Base-by-base conservation (phyloP, 1,140 invertebrate genomes). In the Protaetia brevitarsis region DNA sequence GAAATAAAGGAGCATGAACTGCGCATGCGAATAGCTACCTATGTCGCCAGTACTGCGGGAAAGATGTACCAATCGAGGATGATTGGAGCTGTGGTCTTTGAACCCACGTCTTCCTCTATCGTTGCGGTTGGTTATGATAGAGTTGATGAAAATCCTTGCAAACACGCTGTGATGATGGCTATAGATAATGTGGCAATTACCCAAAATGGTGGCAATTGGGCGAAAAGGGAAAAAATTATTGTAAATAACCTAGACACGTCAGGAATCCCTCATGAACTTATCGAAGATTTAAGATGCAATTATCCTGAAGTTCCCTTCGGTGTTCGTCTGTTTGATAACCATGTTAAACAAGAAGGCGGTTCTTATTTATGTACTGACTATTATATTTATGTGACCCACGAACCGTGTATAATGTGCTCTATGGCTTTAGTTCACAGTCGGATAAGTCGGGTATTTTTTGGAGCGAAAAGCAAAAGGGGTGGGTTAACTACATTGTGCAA, bases 361-460 rank as follows among this genome's bases (percentile, higher is more conserved):
- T 87, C 89, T 0, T 98, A 97, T 78, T 80, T 97, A 4, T 96
- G 94, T 79, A 97, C 94, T 0, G 89, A 90, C 7, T 96, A 93
- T 79, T 90, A 95, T 81, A 77, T 92, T 1, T 97, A 95, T 76
- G 74, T 94, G 10, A 86, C 88, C 1, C 82, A 83, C 64, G 96
- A 98, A 76, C 96, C 96, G 0, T 98, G 96, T 79, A 76, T 92
- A 1, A 94, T 98, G 87, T 97, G 96, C 81, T 84, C 93, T 0
- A 98, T 98, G 96, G 95, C 91, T 0, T 78, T 98, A 51, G 84
- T 97, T 0, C 96, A 98, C 79, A 93, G 93, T 26, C 81, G 96
- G 69, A 87, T 88, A 0, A 86, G 86, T 27, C 83, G 91, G 69
- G 86, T 97, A 0, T 97, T 97, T 77, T 97, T 92, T 76, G 83